Conservation (phyloP, 2,113 vertebrate species). For the Dryoscopus gambensis region DNA sequence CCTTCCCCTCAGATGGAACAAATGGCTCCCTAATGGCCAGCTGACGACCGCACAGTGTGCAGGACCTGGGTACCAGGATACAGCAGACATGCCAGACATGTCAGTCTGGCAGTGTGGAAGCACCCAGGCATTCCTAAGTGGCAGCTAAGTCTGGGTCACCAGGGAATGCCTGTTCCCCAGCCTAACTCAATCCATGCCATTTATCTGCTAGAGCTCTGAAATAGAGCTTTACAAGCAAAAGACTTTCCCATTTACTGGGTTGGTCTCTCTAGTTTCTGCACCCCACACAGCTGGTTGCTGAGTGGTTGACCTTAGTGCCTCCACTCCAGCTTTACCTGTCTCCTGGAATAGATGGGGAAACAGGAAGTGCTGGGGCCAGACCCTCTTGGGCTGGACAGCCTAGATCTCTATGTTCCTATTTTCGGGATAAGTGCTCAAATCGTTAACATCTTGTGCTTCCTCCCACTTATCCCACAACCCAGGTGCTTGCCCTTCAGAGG, state of each 20-base stretch:
- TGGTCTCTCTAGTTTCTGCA: background rate
- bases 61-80: background rate
- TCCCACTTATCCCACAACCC: background rate
- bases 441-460: background rate
- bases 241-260: background rate
- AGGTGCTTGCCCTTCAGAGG: background rate
- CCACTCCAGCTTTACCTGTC: background rate
- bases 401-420: background rate
- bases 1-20: background rate
- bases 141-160: background rate
- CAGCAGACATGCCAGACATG: background rate
- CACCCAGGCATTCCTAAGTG: background rate
- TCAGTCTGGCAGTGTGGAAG: background rate
- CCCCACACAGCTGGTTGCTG: background rate
- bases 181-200: background rate
- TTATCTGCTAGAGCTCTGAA: background rate
- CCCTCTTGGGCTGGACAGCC: rapidly evolving
- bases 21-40: background rate
- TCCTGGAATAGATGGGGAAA: background rate
- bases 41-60: background rate
- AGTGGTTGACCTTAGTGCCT: background rate
- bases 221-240: background rate
- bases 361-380: background rate
- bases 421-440: background rate
- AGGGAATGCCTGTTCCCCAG: background rate